Percentiles rank a stretch among this genome's conserved stretches.
phyloP scores from a whole-genome alignment of 2,113 vertebrate species.

The Proterorhinus semilunaris region DNA sequence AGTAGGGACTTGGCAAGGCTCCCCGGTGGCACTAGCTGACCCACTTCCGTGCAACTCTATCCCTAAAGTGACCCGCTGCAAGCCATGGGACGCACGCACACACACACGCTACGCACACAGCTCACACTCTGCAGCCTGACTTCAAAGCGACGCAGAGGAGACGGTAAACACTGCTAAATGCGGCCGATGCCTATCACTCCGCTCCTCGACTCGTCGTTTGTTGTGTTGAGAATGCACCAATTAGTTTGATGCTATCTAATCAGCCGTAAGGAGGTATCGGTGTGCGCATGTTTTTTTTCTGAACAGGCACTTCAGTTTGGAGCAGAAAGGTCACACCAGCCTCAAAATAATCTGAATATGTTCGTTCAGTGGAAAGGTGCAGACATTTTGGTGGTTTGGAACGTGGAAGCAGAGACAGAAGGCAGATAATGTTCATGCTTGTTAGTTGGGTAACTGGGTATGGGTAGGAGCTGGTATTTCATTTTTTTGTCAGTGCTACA shows the following conservation, averaged over 20 bases:
- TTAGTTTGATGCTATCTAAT: conserved; percentile 48
- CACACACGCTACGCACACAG: background rate
- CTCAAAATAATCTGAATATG: background rate
- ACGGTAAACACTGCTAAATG: conserved; percentile 25
- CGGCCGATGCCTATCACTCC: conserved; percentile 35
- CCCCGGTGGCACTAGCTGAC: conserved; percentile 68
- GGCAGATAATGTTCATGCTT: background rate
- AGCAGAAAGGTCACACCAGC: background rate
- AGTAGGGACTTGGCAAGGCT: conserved; percentile 59
- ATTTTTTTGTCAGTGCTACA: no score
- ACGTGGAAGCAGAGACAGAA: background rate
- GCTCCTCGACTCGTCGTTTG: conserved; percentile 29
- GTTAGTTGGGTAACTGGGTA: background rate
- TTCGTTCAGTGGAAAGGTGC: background rate
- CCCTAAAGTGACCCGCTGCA: conserved; percentile 64
- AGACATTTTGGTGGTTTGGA: background rate
- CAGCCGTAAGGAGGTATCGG: conserved; percentile 24
- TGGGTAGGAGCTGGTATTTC: background rate
- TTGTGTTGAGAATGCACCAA: conserved; percentile 29
- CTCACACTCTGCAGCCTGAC: conserved; percentile 12
- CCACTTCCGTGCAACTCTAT: conserved; percentile 67
- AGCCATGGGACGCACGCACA: conserved; percentile 43
- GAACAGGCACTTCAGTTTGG: background rate
- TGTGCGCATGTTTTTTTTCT: conserved; percentile 25
- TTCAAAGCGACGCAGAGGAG: conserved; percentile 32